Evolutionary conservation across 2,113 vertebrate genomes (phyloP).

Genomic region (Mastomys natalensis): DNA sequence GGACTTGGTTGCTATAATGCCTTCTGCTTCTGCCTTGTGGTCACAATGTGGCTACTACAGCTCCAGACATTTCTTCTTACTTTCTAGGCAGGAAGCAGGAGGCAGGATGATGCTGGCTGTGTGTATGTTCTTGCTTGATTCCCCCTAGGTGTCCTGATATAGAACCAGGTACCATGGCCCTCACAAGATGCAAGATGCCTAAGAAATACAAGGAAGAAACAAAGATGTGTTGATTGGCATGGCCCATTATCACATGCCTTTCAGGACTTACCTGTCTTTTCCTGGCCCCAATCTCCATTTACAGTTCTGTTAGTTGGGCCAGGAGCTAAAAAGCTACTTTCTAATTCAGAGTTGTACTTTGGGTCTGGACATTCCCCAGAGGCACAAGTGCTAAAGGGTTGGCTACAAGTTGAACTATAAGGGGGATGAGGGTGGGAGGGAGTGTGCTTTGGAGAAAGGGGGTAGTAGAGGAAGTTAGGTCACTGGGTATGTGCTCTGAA

Average conservation of each 20-base stretch:
- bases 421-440: background rate
- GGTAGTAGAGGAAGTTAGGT: background rate
- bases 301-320: background rate
- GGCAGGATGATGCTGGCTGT: background rate
- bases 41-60: background rate
- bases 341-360: background rate
- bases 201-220: background rate
- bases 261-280: background rate
- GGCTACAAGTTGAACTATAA: background rate
- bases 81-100: background rate
- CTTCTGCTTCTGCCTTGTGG: constrained; percentile 10
- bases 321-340: background rate
- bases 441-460: background rate
- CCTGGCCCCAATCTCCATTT: background rate
- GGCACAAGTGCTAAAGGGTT: background rate
- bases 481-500: background rate
- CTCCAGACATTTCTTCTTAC: background rate
- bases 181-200: background rate
- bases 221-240: background rate
- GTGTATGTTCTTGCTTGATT: background rate
- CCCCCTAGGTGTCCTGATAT: background rate
- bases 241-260: background rate
- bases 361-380: background rate
- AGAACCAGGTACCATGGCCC: background rate
- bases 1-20: background rate